Base-by-base conservation (phyloP, 2,888 invertebrate species). In the Ellobium chinense region DNA sequence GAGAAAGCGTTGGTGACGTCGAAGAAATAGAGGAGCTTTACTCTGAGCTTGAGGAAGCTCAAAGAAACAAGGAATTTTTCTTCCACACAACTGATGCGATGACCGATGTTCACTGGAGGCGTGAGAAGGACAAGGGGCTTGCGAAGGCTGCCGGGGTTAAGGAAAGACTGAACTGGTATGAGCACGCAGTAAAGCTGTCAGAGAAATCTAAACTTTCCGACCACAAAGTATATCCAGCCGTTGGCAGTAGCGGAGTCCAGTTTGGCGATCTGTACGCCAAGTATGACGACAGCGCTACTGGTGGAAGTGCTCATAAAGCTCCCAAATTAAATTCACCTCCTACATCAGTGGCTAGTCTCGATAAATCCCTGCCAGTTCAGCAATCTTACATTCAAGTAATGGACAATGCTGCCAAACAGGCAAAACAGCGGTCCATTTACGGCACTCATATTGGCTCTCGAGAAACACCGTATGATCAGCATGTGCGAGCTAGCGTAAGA, bases 11-110 rank as follows among this genome's bases (percentile, higher is more conserved):
- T 7, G 54, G 36, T 14, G 27, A 37, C 14, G 24, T 21, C n/a
- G 97, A 97, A 87, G 98, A 98, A 93, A 93, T 98, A 80, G 95
- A 96, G 85, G 94, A 95, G 85, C 93, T 98, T 14, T 96, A 97
- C 85, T 94, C 94, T 27, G 96, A 97, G 91, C 94, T 98, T 31
- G 96, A 95, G 92, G 94, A 95, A 62, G 96, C 96, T 60, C 97
- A 97, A 92, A 95, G 94, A 85, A 96, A 97, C 88, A 96, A 96
- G 84, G 97, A 97, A 91, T 96, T 98, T 88, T 93, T 97, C 27
- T 97, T 96, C 93, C 95, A 95, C 68, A 95, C 97, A 3, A 46
- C 7, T 0, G 95, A 95, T 88, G 96, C 96, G 87, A 93, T 95
- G 0, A 95, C 95, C 78, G 95, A 95, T 69, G 94, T 95, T 66